A percentile compares a stretch with the other conserved stretches of the same genome.
These are phyloP conservation scores for Hippopotamyrus pictus DNA, from an alignment of 2,797 vertebrate species.

Conservation along the genomic window DNA sequence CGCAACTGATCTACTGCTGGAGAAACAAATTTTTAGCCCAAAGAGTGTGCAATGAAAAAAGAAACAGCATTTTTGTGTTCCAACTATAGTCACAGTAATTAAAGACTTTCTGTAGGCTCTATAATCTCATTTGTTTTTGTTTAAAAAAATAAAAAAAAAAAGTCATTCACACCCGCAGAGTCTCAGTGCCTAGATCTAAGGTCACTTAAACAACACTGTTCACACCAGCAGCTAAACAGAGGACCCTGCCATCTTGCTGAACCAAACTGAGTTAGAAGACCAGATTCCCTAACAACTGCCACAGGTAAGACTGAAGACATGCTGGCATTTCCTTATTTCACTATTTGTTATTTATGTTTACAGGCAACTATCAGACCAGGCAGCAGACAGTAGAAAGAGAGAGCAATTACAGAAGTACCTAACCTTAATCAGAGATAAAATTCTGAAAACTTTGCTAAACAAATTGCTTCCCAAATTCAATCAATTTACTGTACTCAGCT, in stretches of 20 bases:
- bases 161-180: constrained; percentile 1
- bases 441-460: neutral
- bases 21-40: neutral
- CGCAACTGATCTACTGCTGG: neutral
- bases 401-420: neutral
- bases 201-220: neutral
- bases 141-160: neutral
- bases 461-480: constrained; percentile 2
- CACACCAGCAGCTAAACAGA: neutral
- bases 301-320: constrained; percentile 13
- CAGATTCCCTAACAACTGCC: neutral
- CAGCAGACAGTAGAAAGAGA: constrained; percentile 1
- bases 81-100: neutral
- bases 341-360: neutral
- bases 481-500: constrained; percentile 7
- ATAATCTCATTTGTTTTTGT: neutral
- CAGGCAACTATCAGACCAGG: neutral
- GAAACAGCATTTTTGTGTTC: constrained; percentile 4
- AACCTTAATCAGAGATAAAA: constrained; percentile 8
- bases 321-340: neutral
- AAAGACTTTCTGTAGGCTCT: neutral
- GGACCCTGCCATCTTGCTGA: neutral
- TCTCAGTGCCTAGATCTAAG: neutral
- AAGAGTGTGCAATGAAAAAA: neutral
- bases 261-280: neutral